Evolutionary conservation across 23 tunicate species (phyloP), one percentile per base, ranked within the genome.

Genomic region (Ciona savignyi): DNA sequence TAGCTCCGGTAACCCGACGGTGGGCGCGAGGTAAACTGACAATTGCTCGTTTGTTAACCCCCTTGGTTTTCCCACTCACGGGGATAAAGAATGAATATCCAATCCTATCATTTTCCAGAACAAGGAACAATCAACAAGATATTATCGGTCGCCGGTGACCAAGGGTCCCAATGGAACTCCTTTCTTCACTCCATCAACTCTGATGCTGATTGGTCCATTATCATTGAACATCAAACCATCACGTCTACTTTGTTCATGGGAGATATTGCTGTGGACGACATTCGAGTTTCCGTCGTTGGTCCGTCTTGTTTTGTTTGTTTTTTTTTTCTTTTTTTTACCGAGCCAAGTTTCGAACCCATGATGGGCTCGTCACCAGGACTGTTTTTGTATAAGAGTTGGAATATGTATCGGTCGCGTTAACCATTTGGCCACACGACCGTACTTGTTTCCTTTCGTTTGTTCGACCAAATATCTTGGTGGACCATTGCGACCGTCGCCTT

Each of bases 241-340:
- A 23, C 66, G 29, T 72, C 78, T 60, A 32, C 49, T 0, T 72
- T 88, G 19, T 70, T 68, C 64, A n/a, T 88, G 75, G 96, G 88
- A 0, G 96, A 88, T 67, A 34, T 88, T 22, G 96, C 96, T 0
- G 74, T 88, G 9, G 96, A 88, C 72, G 96, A 88, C 42, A 65
- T 88, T 19, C 62, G 60, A 26, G 65, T 88, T 23, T 32, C 80
- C 1, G 26, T 81, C 15, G 19, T 28, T 29, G 80, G 86, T 81
- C 28, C 3, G 0, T 20, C 2, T 1, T 26, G 4, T 26, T 49
- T 49, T 49, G 15, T 49, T 49, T 49, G 15, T 49, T 11, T 11
- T 49, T 49, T 49, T 15, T 49, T 49, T 49, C 20, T 11, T 11
- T 49, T 49, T 49, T 11, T 11, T 11, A n/a, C n/a, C n/a, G n/a